Evolutionary conservation across 2,113 vertebrate species (phyloP), one percentile per base, ranked within the genome.

Genomic region (Mus musculus): DNA sequence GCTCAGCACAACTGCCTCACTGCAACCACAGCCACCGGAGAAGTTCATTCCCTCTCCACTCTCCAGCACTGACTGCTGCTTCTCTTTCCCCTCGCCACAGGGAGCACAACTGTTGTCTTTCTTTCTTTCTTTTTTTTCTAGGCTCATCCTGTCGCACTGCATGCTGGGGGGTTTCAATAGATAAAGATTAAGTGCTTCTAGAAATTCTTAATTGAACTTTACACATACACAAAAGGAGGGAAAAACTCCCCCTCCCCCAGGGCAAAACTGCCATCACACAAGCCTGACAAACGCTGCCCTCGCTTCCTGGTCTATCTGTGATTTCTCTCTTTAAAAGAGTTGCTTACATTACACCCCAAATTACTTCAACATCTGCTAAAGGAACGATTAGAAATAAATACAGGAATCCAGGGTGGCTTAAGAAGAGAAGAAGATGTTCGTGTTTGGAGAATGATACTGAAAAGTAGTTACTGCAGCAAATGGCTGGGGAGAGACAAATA

Each of bases 1-100:
- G 97, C 98, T 95, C 95, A 85, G 95, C 96, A 42, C 98, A 93
- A 97, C 95, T 97, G 97, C 98, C 98, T 97, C 30, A 9, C 73
- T 89, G 98, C 46, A 2, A 89, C 81, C 97, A 90, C 42, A 78
- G 67, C 71, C 92, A 22, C 97, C 72, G 72, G 93, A 96, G 14
- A 96, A 97, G 95, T 93, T 93, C 95, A 76, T 78, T 97, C 96
- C 95, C 97, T 98, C 98, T 97, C 98, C 98, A 95, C 97, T 97
- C 97, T 5, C 39, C 95, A n/a, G 97, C 97, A 95, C 97, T 63
- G 84, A 94, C 96, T 94, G 97, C 98, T 98, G 98, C 72, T 98
- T 98, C 98, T 98, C 98, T 96, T 98, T 92, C 97, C 89, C 92
- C 97, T 93, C 98, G 93, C 98, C 98, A 98, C 98, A 98, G 99